Evolutionary conservation across 1,140 invertebrate genomes (phyloP).

Genomic region (Argopecten irradians): DNA sequence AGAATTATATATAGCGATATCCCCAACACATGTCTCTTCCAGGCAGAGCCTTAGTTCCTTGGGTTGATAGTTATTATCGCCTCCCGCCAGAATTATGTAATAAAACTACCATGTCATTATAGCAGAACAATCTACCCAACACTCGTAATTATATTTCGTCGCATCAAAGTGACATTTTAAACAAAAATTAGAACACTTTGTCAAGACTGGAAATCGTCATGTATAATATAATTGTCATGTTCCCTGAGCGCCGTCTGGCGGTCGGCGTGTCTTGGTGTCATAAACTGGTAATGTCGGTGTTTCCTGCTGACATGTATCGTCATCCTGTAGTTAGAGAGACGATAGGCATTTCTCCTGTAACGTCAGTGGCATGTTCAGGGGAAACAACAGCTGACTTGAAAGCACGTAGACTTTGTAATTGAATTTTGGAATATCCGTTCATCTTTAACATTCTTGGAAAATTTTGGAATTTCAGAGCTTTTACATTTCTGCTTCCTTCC

Average conservation of each 20-base stretch:
- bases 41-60: neutral
- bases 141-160: neutral
- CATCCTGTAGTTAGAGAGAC: neutral
- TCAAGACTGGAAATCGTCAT: constrained; percentile 21
- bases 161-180: constrained; percentile 10
- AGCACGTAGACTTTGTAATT: neutral
- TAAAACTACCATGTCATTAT: neutral
- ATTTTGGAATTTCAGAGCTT: neutral
- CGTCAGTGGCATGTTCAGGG: neutral
- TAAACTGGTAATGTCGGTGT: neutral
- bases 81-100: constrained; percentile 6
- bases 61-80: neutral
- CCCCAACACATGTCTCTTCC: neutral
- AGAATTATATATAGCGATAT: neutral
- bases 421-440: neutral
- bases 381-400: neutral
- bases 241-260: neutral
- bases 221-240: constrained; percentile 5
- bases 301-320: neutral
- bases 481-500: too few relatives aligned
- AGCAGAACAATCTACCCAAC: neutral
- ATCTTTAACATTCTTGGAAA: neutral
- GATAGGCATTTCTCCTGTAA: too few relatives aligned
- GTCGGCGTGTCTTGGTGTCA: neutral
- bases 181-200: neutral